Evolutionary conservation across 2,888 invertebrate species (phyloP).

Genomic region (Drosophila flavopinicola): DNA sequence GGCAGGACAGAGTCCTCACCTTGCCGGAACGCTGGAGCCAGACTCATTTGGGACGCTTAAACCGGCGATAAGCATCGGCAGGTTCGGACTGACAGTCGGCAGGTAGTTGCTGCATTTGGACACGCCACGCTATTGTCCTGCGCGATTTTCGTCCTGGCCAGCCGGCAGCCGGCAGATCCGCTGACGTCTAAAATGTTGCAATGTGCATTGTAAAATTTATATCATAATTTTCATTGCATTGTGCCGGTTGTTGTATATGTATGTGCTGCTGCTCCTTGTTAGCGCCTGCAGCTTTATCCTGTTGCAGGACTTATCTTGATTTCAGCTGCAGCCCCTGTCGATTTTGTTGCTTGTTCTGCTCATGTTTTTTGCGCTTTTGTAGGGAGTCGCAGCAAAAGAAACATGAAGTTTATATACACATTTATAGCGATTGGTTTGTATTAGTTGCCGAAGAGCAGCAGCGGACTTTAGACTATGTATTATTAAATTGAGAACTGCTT

Average conservation of each 20-base stretch:
- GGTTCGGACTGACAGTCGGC: constrained; percentile 58
- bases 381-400: constrained; percentile 19
- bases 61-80: constrained; percentile 70
- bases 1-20: constrained; percentile 52
- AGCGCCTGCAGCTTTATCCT: constrained; percentile 64
- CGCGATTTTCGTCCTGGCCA: constrained; percentile 50
- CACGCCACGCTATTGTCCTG: constrained; percentile 69
- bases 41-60: constrained; percentile 73
- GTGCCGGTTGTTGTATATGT: constrained; percentile 22
- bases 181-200: constrained; percentile 65
- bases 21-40: constrained; percentile 46
- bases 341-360: constrained; percentile 12
- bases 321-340: constrained; percentile 36
- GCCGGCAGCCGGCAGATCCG: constrained; percentile 48
- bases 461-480: neutral
- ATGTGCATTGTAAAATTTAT: constrained; percentile 77
- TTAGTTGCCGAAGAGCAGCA: neutral
- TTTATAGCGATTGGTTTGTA: constrained; percentile 22
- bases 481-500: neutral
- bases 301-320: constrained; percentile 65
- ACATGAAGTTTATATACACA: constrained; percentile 28
- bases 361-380: constrained; percentile 15
- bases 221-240: constrained; percentile 69
- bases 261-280: constrained; percentile 24
- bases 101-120: constrained; percentile 54